Percentiles rank a stretch among this genome's conserved stretches.
Evolutionary conservation across 2,888 invertebrate genomes (phyloP).

Genomic region (Zhuqinia jingwanae): DNA sequence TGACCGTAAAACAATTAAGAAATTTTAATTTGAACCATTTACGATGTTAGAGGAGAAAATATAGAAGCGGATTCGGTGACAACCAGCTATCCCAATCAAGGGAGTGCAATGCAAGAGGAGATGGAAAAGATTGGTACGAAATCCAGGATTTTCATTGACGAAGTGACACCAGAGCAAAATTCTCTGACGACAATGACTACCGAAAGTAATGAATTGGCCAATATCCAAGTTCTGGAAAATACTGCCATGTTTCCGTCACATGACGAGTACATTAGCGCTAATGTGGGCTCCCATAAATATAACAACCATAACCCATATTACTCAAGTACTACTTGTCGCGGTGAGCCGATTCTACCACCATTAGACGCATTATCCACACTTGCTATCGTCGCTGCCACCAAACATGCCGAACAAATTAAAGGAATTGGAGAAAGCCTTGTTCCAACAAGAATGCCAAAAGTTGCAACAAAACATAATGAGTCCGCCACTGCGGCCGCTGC

Average conservation of each 20-base stretch:
- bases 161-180: constrained; percentile 21
- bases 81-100: no score
- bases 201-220: not conserved
- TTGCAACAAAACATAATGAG: no score
- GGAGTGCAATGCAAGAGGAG: no score
- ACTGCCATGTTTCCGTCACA: not conserved
- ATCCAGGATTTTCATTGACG: not conserved
- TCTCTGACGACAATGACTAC: not conserved
- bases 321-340: not conserved
- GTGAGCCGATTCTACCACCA: not conserved
- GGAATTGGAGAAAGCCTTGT: not conserved
- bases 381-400: not conserved
- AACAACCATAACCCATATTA: not conserved
- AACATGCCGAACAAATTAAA: not conserved
- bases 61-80: no score
- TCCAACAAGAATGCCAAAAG: no score
- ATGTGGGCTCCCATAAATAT: not conserved
- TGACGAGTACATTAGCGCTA: not conserved
- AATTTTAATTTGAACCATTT: no score
- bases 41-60: no score
- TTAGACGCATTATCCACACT: constrained; percentile 33
- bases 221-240: constrained; percentile 35
- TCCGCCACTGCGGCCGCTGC: no score
- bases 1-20: no score
- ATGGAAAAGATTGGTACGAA: no score